Evolutionary conservation across 1,140 invertebrate genomes (phyloP).

Genomic region (Cepaea nemoralis): DNA sequence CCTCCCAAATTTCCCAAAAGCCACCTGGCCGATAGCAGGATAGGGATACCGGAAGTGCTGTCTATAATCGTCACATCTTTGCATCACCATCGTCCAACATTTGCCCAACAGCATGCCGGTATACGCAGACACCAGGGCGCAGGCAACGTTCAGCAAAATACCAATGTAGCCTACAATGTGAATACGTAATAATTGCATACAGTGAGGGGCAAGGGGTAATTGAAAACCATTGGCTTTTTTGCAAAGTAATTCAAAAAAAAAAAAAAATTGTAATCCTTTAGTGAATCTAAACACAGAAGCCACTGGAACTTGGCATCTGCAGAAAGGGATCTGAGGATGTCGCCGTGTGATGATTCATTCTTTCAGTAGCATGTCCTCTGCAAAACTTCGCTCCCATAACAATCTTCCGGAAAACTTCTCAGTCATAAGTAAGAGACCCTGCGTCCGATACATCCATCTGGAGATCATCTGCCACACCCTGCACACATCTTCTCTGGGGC

Average conservation of each 20-base stretch:
- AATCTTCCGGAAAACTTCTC: too few species aligned
- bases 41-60: slow-evolving; percentile 78
- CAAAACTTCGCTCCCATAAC: too few species aligned
- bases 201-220: not conserved
- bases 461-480: too few species aligned
- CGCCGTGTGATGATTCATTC: too few species aligned
- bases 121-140: slow-evolving; percentile 77
- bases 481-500: too few species aligned
- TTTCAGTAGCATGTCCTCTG: too few species aligned
- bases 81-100: slow-evolving; percentile 82
- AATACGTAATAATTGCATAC: not conserved
- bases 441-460: too few species aligned
- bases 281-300: too few species aligned
- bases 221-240: not conserved
- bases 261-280: not conserved
- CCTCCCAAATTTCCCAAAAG: slow-evolving; percentile 78
- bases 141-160: slow-evolving; percentile 75
- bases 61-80: slow-evolving; percentile 77
- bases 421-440: too few species aligned
- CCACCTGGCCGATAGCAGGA: slow-evolving; percentile 77
- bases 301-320: not conserved
- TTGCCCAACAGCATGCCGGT: slow-evolving; percentile 75
- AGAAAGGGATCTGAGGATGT: too few species aligned
- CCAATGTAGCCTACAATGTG: slow-evolving; percentile 78
- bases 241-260: not conserved